A percentile compares a stretch with the other conserved stretches of the same genome.
Conservation (phyloP, 2,113 vertebrate genomes). For the Otis tarda region DNA sequence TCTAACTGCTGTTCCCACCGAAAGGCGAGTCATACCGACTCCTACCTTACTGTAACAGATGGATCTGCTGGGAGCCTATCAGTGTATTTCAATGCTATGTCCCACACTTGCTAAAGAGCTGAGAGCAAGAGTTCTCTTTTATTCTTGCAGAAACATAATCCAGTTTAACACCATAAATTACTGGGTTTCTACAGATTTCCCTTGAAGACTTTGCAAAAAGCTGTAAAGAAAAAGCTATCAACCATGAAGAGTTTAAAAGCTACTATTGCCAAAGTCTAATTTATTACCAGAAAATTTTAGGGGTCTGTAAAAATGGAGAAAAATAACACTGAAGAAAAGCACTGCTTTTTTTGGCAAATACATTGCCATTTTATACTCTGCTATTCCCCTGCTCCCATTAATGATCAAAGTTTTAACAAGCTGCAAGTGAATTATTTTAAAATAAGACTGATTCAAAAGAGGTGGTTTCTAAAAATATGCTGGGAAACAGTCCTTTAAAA, state of each 20-base stretch:
- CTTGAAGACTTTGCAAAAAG: not conserved
- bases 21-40: not conserved
- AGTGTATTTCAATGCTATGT: not conserved
- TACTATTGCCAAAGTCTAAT: not conserved
- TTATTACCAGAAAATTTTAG: not conserved
- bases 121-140: not conserved
- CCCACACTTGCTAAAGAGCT: not conserved
- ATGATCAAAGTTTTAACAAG: not conserved
- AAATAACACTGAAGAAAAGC: not conserved
- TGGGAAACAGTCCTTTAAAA: not conserved
- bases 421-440: not conserved
- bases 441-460: constrained; percentile 20
- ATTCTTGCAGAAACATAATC: not conserved
- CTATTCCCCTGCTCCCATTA: not conserved
- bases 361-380: not conserved
- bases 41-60: constrained; percentile 45
- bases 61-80: constrained; percentile 26
- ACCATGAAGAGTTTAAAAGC: not conserved
- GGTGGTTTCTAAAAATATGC: constrained; percentile 23
- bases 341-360: not conserved
- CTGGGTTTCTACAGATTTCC: not conserved
- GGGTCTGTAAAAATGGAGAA: not conserved
- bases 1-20: not conserved
- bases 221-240: not conserved
- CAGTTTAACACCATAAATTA: not conserved